Evolutionary conservation across 1,140 invertebrate species (phyloP).

Genomic region (Heliothis subflexa): DNA sequence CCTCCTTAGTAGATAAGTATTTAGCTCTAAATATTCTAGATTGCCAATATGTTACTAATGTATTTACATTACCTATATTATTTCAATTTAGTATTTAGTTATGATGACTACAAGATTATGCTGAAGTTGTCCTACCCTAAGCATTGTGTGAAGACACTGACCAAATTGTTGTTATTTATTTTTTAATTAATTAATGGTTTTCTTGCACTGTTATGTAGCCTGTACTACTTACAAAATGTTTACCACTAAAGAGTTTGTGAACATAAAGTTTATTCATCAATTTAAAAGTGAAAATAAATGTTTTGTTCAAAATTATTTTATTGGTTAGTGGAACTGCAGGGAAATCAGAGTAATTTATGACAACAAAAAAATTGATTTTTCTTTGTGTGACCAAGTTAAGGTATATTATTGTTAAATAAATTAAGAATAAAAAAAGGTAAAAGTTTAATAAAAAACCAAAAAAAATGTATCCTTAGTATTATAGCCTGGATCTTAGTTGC

Average conservation of each 20-base stretch:
- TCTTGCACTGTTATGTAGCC: background rate
- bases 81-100: background rate
- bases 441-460: background rate
- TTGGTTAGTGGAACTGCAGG: too few relatives aligned
- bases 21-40: too few relatives aligned
- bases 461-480: background rate
- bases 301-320: too few relatives aligned
- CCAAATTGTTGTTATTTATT: constrained; percentile 24
- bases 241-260: too few relatives aligned
- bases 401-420: background rate
- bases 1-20: too few relatives aligned
- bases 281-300: too few relatives aligned
- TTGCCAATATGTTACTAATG: background rate
- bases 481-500: too few relatives aligned
- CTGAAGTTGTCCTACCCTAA: background rate
- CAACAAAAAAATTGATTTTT: too few relatives aligned
- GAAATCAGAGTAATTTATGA: too few relatives aligned
- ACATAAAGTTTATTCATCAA: too few relatives aligned
- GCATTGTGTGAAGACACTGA: constrained; percentile 14
- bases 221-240: background rate
- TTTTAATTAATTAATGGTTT: background rate
- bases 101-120: background rate
- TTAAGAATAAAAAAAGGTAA: constrained; percentile 2
- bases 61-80: background rate
- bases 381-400: background rate